These are phyloP conservation scores for Dromaius novaehollandiae DNA, from an alignment of 2,113 vertebrate genomes.

Conservation along the genomic window DNA sequence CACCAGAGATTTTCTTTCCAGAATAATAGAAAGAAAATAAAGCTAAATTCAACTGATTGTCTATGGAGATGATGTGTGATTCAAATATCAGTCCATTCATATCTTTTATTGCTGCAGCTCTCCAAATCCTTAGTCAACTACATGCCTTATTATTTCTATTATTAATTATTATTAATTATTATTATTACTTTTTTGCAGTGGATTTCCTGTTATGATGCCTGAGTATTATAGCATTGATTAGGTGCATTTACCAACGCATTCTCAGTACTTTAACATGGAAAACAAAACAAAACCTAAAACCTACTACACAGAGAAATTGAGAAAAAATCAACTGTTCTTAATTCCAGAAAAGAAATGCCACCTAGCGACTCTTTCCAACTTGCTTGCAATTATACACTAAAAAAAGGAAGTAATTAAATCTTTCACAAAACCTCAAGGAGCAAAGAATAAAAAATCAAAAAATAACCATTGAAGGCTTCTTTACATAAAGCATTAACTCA, in stretches of 20 bases:
- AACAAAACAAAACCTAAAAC: not conserved
- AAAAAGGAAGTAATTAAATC: not conserved
- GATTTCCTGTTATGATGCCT: not conserved
- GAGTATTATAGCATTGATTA: not conserved
- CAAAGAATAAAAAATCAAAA: not conserved
- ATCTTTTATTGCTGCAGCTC: not conserved
- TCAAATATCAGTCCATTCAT: not conserved
- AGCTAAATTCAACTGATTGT: not conserved
- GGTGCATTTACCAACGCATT: not conserved
- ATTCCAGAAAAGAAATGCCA: not conserved
- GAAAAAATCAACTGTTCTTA: not conserved
- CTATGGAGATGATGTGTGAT: not conserved
- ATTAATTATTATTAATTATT: not conserved
- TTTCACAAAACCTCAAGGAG: not conserved
- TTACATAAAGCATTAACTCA: not conserved
- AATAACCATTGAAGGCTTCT: not conserved
- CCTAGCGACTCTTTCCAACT: not conserved
- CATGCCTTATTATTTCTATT: not conserved
- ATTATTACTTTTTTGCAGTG: not conserved
- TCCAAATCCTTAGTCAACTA: not conserved
- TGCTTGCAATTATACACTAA: not conserved
- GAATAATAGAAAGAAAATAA: constrained; percentile 44
- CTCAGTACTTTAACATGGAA: not conserved
- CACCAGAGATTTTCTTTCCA: constrained; percentile 4
- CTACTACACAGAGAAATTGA: not conserved